Evolutionary conservation across 2,113 vertebrate genomes (phyloP).

Genomic region (Callocephalon fimbriatum): DNA sequence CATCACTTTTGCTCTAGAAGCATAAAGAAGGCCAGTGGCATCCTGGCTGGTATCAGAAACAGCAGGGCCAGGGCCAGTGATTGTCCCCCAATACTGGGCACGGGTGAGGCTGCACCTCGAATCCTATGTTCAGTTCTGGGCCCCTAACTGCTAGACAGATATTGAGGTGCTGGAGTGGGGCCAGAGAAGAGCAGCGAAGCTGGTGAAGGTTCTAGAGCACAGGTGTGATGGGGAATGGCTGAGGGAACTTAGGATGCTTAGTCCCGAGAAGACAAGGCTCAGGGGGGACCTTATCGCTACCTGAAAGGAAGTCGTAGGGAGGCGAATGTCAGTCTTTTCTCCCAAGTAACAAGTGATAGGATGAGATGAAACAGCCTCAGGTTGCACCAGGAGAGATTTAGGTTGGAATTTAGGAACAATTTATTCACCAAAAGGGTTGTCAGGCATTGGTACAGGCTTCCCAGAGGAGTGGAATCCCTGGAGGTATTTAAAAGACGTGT

Average conservation of each 20-base stretch:
- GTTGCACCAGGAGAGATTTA: background rate
- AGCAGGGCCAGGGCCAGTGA: background rate
- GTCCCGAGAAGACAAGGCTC: background rate
- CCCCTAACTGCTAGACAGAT: background rate
- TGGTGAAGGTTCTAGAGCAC: background rate
- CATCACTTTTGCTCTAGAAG: background rate
- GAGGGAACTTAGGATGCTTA: background rate
- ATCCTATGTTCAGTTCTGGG: background rate
- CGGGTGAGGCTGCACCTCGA: rapidly evolving
- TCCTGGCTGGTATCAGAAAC: background rate
- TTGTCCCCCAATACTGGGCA: rapidly evolving
- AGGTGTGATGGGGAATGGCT: rapidly evolving
- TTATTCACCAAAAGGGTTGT: background rate
- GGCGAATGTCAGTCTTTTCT: background rate
- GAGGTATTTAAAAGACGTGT: background rate
- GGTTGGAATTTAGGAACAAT: background rate
- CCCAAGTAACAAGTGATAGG: background rate
- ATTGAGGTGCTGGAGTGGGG: rapidly evolving
- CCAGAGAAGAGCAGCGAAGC: rapidly evolving
- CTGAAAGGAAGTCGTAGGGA: background rate
- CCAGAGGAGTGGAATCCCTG: background rate
- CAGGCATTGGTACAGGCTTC: background rate
- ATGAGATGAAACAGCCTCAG: background rate
- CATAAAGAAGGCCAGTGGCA: rapidly evolving
- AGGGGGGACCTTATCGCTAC: background rate